These are phyloP conservation scores for Rhynchopsitta pachyrhyncha DNA, from an alignment of 2,113 vertebrate genomes.

Conservation along the genomic window DNA sequence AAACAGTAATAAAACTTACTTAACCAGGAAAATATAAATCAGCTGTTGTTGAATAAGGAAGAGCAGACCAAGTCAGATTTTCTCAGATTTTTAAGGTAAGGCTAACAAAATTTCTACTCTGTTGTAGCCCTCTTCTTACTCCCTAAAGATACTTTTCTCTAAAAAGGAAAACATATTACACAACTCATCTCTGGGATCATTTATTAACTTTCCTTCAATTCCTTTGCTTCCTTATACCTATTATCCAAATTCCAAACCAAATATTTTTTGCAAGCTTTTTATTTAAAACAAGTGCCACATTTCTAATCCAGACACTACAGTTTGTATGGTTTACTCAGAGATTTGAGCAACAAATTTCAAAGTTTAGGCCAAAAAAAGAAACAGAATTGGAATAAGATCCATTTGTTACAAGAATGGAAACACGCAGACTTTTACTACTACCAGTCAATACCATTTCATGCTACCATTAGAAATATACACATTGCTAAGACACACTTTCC, in stretches of 20 bases:
- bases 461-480: background rate
- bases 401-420: background rate
- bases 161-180: background rate
- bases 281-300: background rate
- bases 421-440: background rate
- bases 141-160: background rate
- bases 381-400: background rate
- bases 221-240: background rate
- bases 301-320: background rate
- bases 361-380: background rate
- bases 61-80: background rate
- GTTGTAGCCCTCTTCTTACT: background rate
- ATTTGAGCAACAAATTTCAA: background rate
- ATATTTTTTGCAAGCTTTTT: background rate
- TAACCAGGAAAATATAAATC: background rate
- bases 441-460: background rate
- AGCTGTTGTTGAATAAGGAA: background rate
- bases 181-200: background rate
- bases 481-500: background rate
- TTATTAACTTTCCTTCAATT: background rate
- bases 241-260: background rate
- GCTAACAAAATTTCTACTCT: background rate
- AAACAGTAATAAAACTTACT: background rate
- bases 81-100: background rate
- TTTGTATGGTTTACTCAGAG: background rate